Base-by-base conservation (phyloP, 35 echinoderm and acorn worm species). In the Apostichopus parvimensis region DNA sequence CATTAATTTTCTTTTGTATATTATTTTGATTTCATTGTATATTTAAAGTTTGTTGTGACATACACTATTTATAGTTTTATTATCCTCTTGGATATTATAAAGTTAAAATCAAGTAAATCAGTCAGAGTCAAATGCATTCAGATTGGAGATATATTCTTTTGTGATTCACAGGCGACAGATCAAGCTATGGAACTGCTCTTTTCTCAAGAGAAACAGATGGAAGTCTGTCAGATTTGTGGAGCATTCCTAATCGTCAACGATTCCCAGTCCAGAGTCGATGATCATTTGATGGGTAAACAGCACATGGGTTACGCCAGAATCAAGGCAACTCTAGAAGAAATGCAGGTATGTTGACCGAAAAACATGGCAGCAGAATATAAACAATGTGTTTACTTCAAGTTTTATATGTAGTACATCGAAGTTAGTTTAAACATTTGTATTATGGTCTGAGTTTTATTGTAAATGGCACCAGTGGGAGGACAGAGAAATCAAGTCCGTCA, bases 291-390 rank as follows among this genome's bases (percentile, higher is more conserved):
- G 96, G 96, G 96, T 53, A 98, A 98, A 61, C 96, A 98, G 66
- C 96, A 98, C 91, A 98, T 98, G 96, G 96, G 96, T 9, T 98
- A 96, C 81, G 96, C 96, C 53, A 94, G 93, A 92, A 98, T 98
- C 77, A 98, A 98, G 60, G 85, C 94, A 14, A 98, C 96, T n/a
- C 89, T 98, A 65, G 96, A 98, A 52, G 96, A 98, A 82, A 93
- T 98, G 21, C 92, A 94, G 93, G 96, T 95, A 87, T 73, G 13
- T 90, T 11, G 12, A 24, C 15, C 6, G 6, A 45, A 45, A 45
- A 73, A 5, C 70, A 73, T 17, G 11, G n/a, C 2, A 11, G 70
- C 70, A 1, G 6, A 18, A 73, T 17, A 61, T 11, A 78, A 78
- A 78, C 8, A 78, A 78, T 78, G 77, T 24, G 77, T 24, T 78